phyloP scores from a whole-genome alignment of 2,888 invertebrate genomes.

The Eupelmus urozonus region DNA sequence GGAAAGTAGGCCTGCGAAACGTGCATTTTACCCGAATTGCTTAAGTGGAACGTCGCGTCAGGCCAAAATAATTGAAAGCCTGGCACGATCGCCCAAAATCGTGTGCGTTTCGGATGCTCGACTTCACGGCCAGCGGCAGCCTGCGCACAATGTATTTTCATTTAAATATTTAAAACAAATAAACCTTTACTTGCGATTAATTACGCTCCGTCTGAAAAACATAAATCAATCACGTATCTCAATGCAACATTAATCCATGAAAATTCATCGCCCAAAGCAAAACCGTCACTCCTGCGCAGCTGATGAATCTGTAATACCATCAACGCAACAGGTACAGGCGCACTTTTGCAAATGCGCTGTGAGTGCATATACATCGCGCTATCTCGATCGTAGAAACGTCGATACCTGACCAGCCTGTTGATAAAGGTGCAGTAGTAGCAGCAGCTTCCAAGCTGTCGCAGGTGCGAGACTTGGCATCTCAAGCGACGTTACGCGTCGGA shows the following conservation, averaged over 20 bases:
- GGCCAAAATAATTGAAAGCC: conserved; percentile 41
- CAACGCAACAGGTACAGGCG: background rate
- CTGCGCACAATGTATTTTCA: background rate
- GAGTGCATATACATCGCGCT: conserved; percentile 25
- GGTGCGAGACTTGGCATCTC: conserved; percentile 34
- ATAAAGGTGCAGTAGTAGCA: conserved; percentile 29
- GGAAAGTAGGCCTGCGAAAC: conserved; percentile 42
- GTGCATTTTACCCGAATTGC: conserved; percentile 32
- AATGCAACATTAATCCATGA: too few relatives aligned
- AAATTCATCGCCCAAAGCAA: too few relatives aligned
- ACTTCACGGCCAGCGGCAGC: conserved; percentile 1
- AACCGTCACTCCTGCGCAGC: too few relatives aligned
- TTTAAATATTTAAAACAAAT: too few relatives aligned
- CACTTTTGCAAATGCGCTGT: background rate
- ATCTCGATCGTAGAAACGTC: conserved; percentile 56
- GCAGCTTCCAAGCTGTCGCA: conserved; percentile 13
- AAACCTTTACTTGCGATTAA: too few relatives aligned
- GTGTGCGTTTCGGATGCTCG: background rate
- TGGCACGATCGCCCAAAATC: background rate
- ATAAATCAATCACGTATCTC: too few relatives aligned
- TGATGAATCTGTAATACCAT: conserved; percentile 19
- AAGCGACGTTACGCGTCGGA: background rate
- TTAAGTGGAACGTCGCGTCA: conserved; percentile 48
- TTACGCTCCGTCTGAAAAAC: too few relatives aligned
- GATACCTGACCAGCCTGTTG: conserved; percentile 37